Evolutionary conservation across 2,113 vertebrate genomes (phyloP), one percentile per base, ranked within the genome.

Genomic region (Atlantisia rogersi): DNA sequence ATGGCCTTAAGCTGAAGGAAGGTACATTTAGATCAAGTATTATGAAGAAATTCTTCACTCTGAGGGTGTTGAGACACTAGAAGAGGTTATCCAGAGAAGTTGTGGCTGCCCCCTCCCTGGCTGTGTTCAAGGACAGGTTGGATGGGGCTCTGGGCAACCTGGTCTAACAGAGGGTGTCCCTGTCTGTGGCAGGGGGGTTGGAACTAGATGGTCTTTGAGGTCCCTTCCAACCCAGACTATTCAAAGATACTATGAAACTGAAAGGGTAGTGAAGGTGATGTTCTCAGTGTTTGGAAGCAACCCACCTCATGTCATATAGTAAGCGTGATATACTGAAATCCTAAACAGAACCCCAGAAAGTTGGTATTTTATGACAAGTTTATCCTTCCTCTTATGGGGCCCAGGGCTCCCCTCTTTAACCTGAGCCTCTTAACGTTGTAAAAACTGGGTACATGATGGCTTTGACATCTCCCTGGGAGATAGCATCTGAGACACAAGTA

Each of bases 401-500:
- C 35, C 56, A 71, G 2, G 0, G 0, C 8, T 71, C 12, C 32
- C 62, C 28, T 55, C 62, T 91, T 70, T 40, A 46, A 83, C 39
- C 42, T 69, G 24, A 83, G 55, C 7, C 17, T 71, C 58, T 91
- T 84, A 24, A 60, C 10, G 28, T 6, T 64, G 53, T 40, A 91
- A 79, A 89, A 69, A n/a, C 24, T 17, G 59, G 75, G n/a, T 28
- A 60, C 52, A 78, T 1, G 0, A 52, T 10, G 40, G 35, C 82
- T 92, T 89, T 94, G 62, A 68, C 28, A 76, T 22, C 40, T 40
- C 52, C 89, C 60, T 87, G 39, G 77, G 91, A 95, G 92, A 81
- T 1, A 85, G 58, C 44, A 82, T n/a, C 59, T 53, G 17, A 79
- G 87, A 68, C 77, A 86, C 12, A 67, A 71, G 39, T 8, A 73